A percentile compares a stretch with the other conserved stretches of the same genome.
phyloP scores from a whole-genome alignment of 2,113 vertebrate genomes.

The Mixornis gularis region DNA sequence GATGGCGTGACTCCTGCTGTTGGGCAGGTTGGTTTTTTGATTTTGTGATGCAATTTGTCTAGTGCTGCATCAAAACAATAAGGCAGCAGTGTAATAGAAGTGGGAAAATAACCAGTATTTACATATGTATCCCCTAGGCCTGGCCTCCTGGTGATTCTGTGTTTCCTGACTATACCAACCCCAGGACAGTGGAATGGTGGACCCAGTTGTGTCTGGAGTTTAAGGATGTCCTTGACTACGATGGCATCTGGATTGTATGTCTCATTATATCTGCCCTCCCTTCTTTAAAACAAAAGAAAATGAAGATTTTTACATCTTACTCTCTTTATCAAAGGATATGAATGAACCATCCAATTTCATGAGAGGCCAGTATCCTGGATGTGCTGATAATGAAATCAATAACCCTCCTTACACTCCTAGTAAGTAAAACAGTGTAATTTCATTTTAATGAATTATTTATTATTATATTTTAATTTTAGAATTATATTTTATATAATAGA shows the following conservation, averaged over 20 bases:
- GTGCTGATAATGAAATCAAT: constrained; percentile 76
- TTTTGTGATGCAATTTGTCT: background rate
- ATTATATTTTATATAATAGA: background rate
- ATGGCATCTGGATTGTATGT: constrained; percentile 88
- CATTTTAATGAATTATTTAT: background rate
- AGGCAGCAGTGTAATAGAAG: background rate
- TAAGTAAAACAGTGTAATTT: constrained; percentile 68
- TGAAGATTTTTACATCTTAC: background rate
- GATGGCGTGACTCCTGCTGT: constrained; percentile 77
- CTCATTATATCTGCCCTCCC: background rate
- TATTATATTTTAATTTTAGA: background rate
- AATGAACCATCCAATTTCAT: constrained; percentile 83
- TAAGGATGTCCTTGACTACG: constrained; percentile 77
- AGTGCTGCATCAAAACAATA: background rate
- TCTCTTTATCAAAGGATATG: constrained; percentile 79
- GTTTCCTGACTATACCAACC: constrained; percentile 83
- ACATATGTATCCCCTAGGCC: constrained; percentile 57
- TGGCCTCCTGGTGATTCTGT: constrained; percentile 78
- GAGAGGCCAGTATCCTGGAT: constrained; percentile 76
- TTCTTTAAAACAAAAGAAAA: background rate
- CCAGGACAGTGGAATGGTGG: constrained; percentile 80
- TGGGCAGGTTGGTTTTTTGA: constrained; percentile 71
- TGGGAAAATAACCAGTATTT: background rate
- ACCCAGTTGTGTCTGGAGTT: constrained; percentile 75
- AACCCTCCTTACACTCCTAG: constrained; percentile 80